Evolutionary conservation across 2,113 vertebrate genomes (phyloP).

Genomic region (Melanotaenia duboulayi): DNA sequence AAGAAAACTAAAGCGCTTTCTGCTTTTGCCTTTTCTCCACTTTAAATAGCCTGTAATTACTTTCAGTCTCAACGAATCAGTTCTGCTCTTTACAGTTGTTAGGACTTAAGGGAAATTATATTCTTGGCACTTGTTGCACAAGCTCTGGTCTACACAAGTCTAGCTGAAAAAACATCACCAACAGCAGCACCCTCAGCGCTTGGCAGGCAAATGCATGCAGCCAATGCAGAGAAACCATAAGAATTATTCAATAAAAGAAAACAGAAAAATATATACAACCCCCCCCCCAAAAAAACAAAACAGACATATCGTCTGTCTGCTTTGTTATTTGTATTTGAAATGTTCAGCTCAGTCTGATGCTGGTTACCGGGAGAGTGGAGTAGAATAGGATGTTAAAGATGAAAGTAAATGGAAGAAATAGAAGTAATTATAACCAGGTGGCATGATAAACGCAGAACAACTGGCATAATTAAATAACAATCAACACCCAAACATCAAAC

Average conservation of each 20-base stretch:
- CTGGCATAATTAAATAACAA: conserved; percentile 25
- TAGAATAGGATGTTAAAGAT: conserved; percentile 44
- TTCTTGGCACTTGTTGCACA: conserved; percentile 72
- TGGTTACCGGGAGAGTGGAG: conserved; percentile 37
- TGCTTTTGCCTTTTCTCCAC: conserved; percentile 51
- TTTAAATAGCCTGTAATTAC: conserved; percentile 69
- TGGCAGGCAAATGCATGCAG: conserved; percentile 63
- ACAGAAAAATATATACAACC: not conserved
- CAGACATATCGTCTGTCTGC: conserved; percentile 71
- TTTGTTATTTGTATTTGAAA: conserved; percentile 70
- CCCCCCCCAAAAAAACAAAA: conserved; percentile 49
- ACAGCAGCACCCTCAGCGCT: conserved; percentile 56
- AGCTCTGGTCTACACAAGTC: conserved; percentile 64
- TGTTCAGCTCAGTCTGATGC: conserved; percentile 58
- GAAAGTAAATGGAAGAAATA: conserved; percentile 39
- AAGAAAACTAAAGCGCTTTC: conserved; percentile 16
- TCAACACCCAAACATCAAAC: not conserved
- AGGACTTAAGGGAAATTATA: conserved; percentile 78
- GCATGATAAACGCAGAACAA: too few relatives aligned
- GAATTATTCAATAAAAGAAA: conserved; percentile 33
- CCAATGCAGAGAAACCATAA: conserved; percentile 53
- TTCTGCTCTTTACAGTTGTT: conserved; percentile 79
- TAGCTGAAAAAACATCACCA: conserved; percentile 74
- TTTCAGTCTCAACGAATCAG: conserved; percentile 69
- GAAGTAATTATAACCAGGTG: not conserved